Percentiles rank a stretch among this genome's conserved stretches.
Conservation (phyloP, 2,888 invertebrate genomes). For the Phengaris arion region DNA sequence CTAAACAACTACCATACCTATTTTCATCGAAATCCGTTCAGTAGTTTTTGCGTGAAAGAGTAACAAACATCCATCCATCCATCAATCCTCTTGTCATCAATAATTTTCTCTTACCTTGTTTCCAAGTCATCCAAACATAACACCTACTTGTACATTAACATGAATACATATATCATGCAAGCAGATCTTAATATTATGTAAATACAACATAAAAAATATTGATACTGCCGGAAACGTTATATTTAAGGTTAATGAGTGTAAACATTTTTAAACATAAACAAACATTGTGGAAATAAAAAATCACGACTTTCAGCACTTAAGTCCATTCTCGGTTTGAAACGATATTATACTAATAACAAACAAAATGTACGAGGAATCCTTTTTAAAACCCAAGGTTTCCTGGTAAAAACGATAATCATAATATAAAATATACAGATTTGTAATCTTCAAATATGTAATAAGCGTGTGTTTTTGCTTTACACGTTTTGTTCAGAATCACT, state of each 20-base stretch:
- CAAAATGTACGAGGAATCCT: slow-evolving; percentile 4
- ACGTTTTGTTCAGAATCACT: not conserved
- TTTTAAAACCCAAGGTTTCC: slow-evolving; percentile 5
- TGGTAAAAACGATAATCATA: not conserved
- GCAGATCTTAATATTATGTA: slow-evolving; percentile 14
- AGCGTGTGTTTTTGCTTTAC: not conserved
- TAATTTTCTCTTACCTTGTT: not conserved
- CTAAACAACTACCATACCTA: too few species aligned
- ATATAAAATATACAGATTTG: not conserved
- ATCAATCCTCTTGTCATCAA: too few species aligned
- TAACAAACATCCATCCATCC: too few species aligned
- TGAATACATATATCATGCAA: not conserved
- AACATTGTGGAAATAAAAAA: slow-evolving; percentile 3
- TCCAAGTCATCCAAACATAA: not conserved
- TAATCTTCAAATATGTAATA: not conserved
- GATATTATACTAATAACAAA: slow-evolving; percentile 1
- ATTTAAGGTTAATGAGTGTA: slow-evolving; percentile 28
- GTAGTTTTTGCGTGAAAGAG: too few species aligned
- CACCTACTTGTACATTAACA: not conserved
- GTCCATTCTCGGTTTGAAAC: not conserved
- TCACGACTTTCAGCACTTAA: not conserved
- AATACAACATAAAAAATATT: slow-evolving; percentile 18
- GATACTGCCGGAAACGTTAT: slow-evolving; percentile 20
- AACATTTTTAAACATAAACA: slow-evolving; percentile 25
- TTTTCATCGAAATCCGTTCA: too few species aligned